Percentiles rank a stretch among this genome's conserved stretches.
phyloP scores from a whole-genome alignment of 1,140 invertebrate genomes.

The Drosophila santomea region DNA sequence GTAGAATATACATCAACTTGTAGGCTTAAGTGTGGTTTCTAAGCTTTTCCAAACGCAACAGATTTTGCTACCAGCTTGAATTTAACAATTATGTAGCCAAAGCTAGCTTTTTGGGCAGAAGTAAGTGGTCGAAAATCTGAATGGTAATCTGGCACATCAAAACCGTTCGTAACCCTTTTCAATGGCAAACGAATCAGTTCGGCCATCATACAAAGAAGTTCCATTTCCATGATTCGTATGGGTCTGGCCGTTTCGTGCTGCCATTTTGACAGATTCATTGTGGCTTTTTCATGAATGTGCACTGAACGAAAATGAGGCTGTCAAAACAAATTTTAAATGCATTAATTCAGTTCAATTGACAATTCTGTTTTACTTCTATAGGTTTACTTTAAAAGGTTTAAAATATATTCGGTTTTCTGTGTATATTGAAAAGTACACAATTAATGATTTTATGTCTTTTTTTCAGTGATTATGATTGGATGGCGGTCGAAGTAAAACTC shows the following conservation, averaged over 20 bases:
- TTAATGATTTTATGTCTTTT: neutral
- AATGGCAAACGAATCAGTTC: conserved; percentile 19
- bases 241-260: conserved; percentile 7
- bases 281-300: neutral
- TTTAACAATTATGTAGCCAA: neutral
- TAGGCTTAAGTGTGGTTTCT: neutral
- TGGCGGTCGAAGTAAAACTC: conserved; percentile 26
- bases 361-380: too few relatives aligned
- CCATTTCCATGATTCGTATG: conserved; percentile 33
- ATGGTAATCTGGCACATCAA: conserved; percentile 26
- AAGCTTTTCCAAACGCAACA: neutral
- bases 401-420: too few relatives aligned
- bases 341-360: too few relatives aligned
- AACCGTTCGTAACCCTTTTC: conserved; percentile 23
- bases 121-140: conserved; percentile 24
- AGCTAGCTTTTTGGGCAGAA: conserved; percentile 7
- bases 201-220: conserved; percentile 36
- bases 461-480: neutral
- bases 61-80: too few relatives aligned
- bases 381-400: too few relatives aligned
- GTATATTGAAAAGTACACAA: neutral
- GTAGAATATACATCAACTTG: too few relatives aligned
- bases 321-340: neutral
- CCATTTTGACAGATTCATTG: conserved; percentile 36
- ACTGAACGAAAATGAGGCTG: neutral